Conservation (phyloP, 1,140 invertebrate species). For the Aricia agestis region DNA sequence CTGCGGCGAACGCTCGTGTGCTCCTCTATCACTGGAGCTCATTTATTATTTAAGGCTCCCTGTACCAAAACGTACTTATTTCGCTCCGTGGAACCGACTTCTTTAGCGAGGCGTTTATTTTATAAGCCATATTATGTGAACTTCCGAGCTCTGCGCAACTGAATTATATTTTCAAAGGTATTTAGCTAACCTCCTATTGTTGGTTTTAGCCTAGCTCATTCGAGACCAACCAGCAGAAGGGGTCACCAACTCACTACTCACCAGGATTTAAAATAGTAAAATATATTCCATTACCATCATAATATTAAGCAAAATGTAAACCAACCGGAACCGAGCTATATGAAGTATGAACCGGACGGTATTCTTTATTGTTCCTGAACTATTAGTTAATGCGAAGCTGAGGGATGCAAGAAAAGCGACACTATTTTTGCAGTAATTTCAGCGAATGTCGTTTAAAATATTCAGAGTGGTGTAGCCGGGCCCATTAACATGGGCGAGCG, state of each 20-base stretch:
- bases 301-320: too few relatives aligned
- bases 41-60: slow-evolving; percentile 68
- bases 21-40: slow-evolving; percentile 62
- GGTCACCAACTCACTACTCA: too few relatives aligned
- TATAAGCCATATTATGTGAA: slow-evolving; percentile 8
- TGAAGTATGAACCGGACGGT: too few relatives aligned
- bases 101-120: slow-evolving; percentile 22
- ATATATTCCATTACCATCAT: too few relatives aligned
- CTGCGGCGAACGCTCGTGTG: slow-evolving; percentile 43
- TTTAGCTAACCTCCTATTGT: background rate
- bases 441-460: slow-evolving; percentile 74
- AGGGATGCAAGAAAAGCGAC: slow-evolving; percentile 63
- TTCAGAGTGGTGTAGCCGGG: slow-evolving; percentile 69
- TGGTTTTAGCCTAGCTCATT: background rate
- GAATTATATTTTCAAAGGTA: background rate
- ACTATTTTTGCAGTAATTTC: slow-evolving; percentile 76
- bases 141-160: background rate
- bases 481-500: slow-evolving; percentile 70
- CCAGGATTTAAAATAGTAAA: too few relatives aligned
- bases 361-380: too few relatives aligned
- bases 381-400: slow-evolving; percentile 60
- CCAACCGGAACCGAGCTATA: too few relatives aligned
- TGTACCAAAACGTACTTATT: slow-evolving; percentile 55
- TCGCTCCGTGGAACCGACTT: slow-evolving; percentile 48
- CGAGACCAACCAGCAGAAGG: background rate